phyloP scores from a whole-genome alignment of 1,140 invertebrate genomes.

The Halictus rubicundus region DNA sequence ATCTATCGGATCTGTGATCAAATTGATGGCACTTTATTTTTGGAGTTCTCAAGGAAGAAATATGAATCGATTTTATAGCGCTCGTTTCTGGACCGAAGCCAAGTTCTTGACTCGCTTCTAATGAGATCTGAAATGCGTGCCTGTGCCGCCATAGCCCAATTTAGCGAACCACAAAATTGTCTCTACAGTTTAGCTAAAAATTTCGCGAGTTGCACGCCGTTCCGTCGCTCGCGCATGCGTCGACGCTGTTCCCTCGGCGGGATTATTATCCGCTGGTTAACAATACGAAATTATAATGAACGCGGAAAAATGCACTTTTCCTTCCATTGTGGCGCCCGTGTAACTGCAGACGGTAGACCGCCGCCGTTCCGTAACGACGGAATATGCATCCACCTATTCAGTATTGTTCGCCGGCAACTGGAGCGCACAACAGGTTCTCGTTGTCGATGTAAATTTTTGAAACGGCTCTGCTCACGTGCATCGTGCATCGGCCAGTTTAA shows the following conservation, averaged over 20 bases:
- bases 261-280: constrained; percentile 34
- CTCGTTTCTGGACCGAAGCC: too few relatives aligned
- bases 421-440: constrained; percentile 1
- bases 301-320: constrained; percentile 38
- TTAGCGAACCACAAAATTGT: background rate
- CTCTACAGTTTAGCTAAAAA: constrained; percentile 38
- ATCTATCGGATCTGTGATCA: too few relatives aligned
- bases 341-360: background rate
- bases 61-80: too few relatives aligned
- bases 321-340: constrained; percentile 12
- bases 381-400: background rate
- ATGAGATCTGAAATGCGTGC: too few relatives aligned
- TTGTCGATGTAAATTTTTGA: constrained; percentile 56
- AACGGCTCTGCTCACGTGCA: constrained; percentile 10
- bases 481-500: constrained; percentile 40
- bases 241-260: background rate
- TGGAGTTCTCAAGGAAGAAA: too few relatives aligned
- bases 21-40: too few relatives aligned
- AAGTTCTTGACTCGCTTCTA: too few relatives aligned
- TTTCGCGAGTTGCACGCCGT: constrained; percentile 14
- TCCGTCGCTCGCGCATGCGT: background rate
- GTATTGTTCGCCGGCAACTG: constrained; percentile 28
- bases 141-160: too few relatives aligned
- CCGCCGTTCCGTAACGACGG: constrained; percentile 3
- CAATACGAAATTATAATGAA: constrained; percentile 56